Base-by-base conservation (phyloP, 2,888 invertebrate genomes). In the Therioaphis trifolii region DNA sequence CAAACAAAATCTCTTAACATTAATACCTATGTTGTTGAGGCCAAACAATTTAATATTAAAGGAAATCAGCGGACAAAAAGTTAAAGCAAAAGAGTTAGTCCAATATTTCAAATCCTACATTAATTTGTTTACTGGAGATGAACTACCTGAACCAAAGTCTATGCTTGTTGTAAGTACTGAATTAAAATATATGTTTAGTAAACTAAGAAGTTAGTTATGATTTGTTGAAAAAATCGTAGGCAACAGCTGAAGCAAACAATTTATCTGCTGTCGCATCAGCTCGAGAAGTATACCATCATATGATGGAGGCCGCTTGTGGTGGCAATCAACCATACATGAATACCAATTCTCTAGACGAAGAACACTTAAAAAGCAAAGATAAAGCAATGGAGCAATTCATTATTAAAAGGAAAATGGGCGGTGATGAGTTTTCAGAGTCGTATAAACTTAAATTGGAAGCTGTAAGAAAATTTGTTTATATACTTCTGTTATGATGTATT, bases 31-130 rank as follows among this genome's bases (percentile, higher is more conserved):
- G 91, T 89, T 99, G 77, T 90, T 99, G 87, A 92, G 96, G 0
- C 95, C 96, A 0, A 93, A 95, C 88, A 97, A 97, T 90, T 91
- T 99, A 86, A 95, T 98, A 76, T 93, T 97, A 66, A 99, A 99
- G 89, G 94, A 96, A 89, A 99, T 99, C 88, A 96, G 97, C 89
- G 99, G 99, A 0, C 94, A 96, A 89, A 93, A 94, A 86, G 95
- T 99, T 35, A 95, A 95, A 88, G 96, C 96, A 76, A 93, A 95
- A 87, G 98, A 99, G 89, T 91, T 99, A 86, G 91, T 99, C 87
- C 97, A 98, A 90, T 99, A 99, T 91, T 99, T 99, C 91, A 96
- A 96, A 90, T 95, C 97, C 24, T 99, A 99, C 89, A 97, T 98
- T 90, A 94, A 95, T 90, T 97, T 99, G 87, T 99, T 98, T 90